Evolutionary conservation across 2,888 invertebrate species (phyloP).

Genomic region (Hypena proboscidalis): DNA sequence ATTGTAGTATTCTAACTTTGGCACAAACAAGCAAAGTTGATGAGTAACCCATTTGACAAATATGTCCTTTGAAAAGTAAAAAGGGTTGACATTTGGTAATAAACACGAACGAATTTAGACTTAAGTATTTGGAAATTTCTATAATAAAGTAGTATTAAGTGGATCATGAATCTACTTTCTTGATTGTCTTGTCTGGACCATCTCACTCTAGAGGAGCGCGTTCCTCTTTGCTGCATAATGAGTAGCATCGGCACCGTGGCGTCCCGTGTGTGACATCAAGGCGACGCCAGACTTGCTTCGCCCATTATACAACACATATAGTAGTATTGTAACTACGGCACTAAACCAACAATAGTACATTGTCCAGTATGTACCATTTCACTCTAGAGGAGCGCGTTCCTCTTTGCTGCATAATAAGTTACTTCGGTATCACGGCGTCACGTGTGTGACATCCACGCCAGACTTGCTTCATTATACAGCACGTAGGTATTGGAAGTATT

Average conservation of each 20-base stretch:
- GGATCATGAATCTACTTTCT: not conserved
- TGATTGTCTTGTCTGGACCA: slow-evolving; percentile 1
- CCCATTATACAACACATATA: slow-evolving; percentile 44
- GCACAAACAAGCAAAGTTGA: too few relatives aligned
- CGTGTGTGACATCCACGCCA: slow-evolving; percentile 51
- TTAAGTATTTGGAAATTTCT: too few relatives aligned
- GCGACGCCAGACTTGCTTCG: slow-evolving; percentile 42
- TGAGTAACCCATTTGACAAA: too few relatives aligned
- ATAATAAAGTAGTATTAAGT: not conserved
- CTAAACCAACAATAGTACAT: too few relatives aligned
- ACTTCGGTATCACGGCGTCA: slow-evolving; percentile 50
- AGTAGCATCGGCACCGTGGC: slow-evolving; percentile 53
- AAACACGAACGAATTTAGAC: too few relatives aligned
- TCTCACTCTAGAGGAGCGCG: slow-evolving; percentile 43
- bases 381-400: slow-evolving; percentile 48
- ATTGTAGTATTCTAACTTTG: too few relatives aligned
- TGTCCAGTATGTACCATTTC: slow-evolving; percentile 5
- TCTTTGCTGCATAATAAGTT: slow-evolving; percentile 55
- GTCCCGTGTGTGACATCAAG: slow-evolving; percentile 52
- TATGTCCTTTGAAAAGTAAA: too few relatives aligned
- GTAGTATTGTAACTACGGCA: too few relatives aligned
- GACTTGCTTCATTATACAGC: slow-evolving; percentile 46
- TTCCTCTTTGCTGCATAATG: slow-evolving; percentile 53
- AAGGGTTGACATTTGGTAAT: too few relatives aligned
- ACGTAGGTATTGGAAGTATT: too few relatives aligned